Base-by-base conservation (phyloP, 2,797 vertebrate genomes). In the Enoplosus armatus region DNA sequence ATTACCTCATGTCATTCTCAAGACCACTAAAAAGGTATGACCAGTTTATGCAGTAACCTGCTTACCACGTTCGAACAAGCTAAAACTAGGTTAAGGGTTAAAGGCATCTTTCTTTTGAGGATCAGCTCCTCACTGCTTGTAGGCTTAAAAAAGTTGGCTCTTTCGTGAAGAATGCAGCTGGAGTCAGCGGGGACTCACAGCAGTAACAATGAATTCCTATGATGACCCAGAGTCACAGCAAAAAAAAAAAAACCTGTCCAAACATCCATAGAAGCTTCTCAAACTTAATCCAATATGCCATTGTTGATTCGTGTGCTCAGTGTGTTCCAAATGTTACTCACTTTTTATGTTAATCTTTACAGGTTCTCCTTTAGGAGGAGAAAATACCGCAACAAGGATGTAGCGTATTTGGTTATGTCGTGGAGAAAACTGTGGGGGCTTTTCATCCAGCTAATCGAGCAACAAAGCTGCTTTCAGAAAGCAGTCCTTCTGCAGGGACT, bases 141-240 rank as follows among this genome's bases (percentile, higher is more conserved):
- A 5, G 55, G 27, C 20, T n/a, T 45, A 41, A 53, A 2, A 5
- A 2, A 5, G 2, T 15, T 18, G 12, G 37, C 45, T 47, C 18
- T 65, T 65, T 56, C 10, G 6, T 24, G 22, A 9, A 35, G 53
- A 11, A 22, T 12, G 62, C 62, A 66, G 61, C 61, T 56, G 51
- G n/a, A 20, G 33, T 56, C 39, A 43, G 45, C 53, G 59, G 50
- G 24, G 43, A 66, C 50, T 82, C 39, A 47, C 8, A 61, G 33
- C 48, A 20, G 48, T 24, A 2, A 51, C 48, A 62, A n/a, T 45
- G 27, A 59, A 64, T 69, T 74, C 64, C 71, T 55, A 27, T 24
- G 47, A 55, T 75, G 71, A 73, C 68, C 45, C 27, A 14, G 18
- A 43, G 55, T 51, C 47, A 54, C 11, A 11, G 47, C 24, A 29